Conservation (phyloP, 2,113 vertebrate genomes). For the Spheniscus mendiculus region DNA sequence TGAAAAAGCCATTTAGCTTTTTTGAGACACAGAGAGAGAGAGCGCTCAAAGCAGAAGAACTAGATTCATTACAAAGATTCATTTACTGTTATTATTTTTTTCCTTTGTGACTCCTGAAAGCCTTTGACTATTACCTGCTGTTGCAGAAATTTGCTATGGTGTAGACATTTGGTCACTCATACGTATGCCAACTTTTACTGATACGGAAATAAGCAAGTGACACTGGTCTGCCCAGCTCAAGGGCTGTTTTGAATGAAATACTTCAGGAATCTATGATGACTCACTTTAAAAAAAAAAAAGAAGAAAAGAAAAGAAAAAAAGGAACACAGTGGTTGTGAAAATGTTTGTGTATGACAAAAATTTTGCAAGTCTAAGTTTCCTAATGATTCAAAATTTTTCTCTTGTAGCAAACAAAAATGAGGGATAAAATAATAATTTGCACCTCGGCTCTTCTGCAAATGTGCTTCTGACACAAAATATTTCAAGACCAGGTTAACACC, state of each 20-base stretch:
- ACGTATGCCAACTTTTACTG: accelerated
- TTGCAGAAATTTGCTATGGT: neutral
- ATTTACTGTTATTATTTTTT: neutral
- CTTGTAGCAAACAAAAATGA: neutral
- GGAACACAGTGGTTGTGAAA: neutral
- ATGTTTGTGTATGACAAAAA: neutral
- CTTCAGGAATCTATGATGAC: neutral
- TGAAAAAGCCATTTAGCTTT: slow-evolving; percentile 24
- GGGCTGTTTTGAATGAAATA: neutral
- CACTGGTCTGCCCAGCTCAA: neutral
- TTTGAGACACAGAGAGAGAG: neutral
- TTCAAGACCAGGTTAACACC: neutral
- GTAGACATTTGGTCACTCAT: neutral
- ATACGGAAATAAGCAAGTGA: neutral
- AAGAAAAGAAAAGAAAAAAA: neutral
- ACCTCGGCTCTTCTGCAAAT: neutral
- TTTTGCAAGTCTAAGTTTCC: neutral
- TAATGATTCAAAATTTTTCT: neutral
- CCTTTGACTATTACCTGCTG: neutral
- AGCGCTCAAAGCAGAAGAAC: neutral
- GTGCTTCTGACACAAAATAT: neutral
- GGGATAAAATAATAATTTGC: neutral
- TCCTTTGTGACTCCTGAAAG: neutral
- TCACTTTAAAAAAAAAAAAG: neutral
- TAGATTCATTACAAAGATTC: neutral